These are phyloP conservation scores for Motacilla tschutschensis DNA, from an alignment of 2,113 vertebrate genomes.

Conservation along the genomic window DNA sequence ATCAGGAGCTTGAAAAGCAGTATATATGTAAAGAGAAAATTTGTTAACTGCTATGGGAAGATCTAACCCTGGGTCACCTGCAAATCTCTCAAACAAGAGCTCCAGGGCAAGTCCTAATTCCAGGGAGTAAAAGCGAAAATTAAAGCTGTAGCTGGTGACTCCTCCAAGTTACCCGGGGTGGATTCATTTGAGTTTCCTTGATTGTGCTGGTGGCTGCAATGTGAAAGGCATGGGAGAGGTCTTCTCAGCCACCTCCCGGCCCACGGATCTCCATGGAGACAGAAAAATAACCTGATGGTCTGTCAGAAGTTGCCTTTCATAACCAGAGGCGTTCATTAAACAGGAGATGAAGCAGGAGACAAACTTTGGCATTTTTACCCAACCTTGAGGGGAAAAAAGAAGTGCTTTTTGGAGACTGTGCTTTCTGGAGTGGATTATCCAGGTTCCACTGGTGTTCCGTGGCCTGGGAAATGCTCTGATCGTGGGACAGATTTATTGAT, in stretches of 20 bases:
- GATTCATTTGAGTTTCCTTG: conserved; percentile 77
- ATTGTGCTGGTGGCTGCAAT: conserved; percentile 72
- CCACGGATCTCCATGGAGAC: conserved; percentile 64
- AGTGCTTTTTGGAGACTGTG: neutral
- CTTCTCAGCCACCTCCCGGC: conserved; percentile 20
- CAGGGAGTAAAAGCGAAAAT: conserved; percentile 83
- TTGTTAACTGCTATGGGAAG: conserved; percentile 81
- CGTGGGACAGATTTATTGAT: neutral
- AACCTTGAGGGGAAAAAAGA: neutral
- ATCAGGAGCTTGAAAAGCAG: conserved; percentile 72
- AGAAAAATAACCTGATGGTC: conserved; percentile 45
- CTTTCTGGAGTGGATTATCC: neutral
- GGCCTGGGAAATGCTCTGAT: neutral
- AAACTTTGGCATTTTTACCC: conserved; percentile 35
- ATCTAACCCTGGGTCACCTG: conserved; percentile 82
- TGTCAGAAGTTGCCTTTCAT: conserved; percentile 38
- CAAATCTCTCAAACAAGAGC: conserved; percentile 86
- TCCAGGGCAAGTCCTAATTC: conserved; percentile 84
- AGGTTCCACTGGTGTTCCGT: neutral
- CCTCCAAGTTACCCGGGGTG: conserved; percentile 58
- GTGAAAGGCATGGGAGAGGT: conserved; percentile 51
- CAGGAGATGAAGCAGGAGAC: conserved; percentile 12
- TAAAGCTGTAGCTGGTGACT: conserved; percentile 66
- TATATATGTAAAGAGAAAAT: conserved; percentile 87
- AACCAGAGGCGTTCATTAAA: conserved; percentile 50